These are phyloP conservation scores for Felis catus DNA, from an alignment of 2,113 vertebrate genomes.

Conservation along the genomic window F.catus_Fca126_mat1.0 CM031427.1:6482001-6482500, in stretches of 20 bases:
- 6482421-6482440: conserved; percentile 83
- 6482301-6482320: neutral
- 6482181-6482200: neutral
- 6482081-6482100: conserved; percentile 72
- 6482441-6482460: conserved; percentile 84
- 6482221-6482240: neutral
- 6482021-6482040: neutral
- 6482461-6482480: conserved; percentile 84
- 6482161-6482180: fast-evolving
- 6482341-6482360: neutral
- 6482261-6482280: neutral
- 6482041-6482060: neutral
- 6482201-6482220: neutral
- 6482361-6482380: neutral
- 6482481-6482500: conserved; percentile 82
- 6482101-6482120: conserved; percentile 69
- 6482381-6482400: conserved; percentile 78
- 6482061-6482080: conserved; percentile 74
- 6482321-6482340: neutral
- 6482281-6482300: neutral
- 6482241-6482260: neutral
- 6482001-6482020: neutral
- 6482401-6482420: conserved; percentile 86
- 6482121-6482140: conserved; percentile 71
- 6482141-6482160: conserved; percentile 36